Evolutionary conservation across 2,888 invertebrate genomes (phyloP).

Genomic region (Pristionchus exspectatus): DNA sequence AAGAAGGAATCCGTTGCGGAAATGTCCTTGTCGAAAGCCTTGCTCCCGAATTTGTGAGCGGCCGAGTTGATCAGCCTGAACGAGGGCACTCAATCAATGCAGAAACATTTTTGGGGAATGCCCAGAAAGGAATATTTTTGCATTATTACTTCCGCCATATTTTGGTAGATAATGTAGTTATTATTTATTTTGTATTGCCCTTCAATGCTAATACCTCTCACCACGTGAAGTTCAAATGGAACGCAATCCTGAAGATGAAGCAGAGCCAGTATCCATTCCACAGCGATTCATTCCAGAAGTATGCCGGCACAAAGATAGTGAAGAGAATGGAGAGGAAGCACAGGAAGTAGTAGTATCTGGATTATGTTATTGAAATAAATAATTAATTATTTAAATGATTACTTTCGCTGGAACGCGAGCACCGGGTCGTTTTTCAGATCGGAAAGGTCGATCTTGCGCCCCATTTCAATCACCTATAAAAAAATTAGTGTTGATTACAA

Average conservation of each 20-base stretch:
- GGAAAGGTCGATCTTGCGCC: constrained; percentile 86
- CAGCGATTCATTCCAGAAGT: constrained; percentile 88
- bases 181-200: too few relatives aligned
- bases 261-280: constrained; percentile 89
- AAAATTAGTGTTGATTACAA: neutral
- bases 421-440: constrained; percentile 89
- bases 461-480: constrained; percentile 67
- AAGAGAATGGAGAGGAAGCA: constrained; percentile 89
- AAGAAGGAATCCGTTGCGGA: constrained; percentile 73
- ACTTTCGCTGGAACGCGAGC: constrained; percentile 91
- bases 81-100: too few relatives aligned
- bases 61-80: constrained; percentile 89
- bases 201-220: too few relatives aligned
- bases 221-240: constrained; percentile 92
- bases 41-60: constrained; percentile 91
- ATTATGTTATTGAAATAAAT: neutral
- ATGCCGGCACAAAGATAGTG: constrained; percentile 84
- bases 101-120: too few relatives aligned
- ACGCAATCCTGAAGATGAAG: constrained; percentile 87
- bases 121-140: too few relatives aligned
- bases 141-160: too few relatives aligned
- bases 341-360: constrained; percentile 86
- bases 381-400: neutral
- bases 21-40: constrained; percentile 88
- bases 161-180: too few relatives aligned